Evolutionary conservation across 2,888 invertebrate species (phyloP).

Genomic region (Aelia acuminata): DNA sequence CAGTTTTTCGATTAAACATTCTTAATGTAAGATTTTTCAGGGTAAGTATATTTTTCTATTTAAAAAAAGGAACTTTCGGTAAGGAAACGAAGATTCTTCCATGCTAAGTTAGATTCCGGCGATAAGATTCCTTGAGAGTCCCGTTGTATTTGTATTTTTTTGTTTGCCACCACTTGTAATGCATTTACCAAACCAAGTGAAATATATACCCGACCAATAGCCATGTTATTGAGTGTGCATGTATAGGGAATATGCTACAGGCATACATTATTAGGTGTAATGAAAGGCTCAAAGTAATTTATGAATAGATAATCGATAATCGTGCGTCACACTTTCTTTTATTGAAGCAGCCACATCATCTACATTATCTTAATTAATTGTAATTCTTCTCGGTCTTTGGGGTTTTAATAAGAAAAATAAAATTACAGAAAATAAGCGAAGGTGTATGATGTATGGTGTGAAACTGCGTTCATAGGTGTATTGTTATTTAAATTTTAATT

Average conservation of each 20-base stretch:
- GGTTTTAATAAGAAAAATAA: neutral
- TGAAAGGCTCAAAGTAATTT: constrained; percentile 30
- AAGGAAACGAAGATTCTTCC: neutral
- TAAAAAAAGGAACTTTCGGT: neutral
- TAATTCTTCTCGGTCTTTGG: neutral
- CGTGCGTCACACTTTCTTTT: constrained; percentile 27
- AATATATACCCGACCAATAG: too few relatives aligned
- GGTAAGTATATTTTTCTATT: too few relatives aligned
- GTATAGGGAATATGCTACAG: neutral
- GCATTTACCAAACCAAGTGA: neutral
- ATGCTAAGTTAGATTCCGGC: neutral
- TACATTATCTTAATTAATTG: constrained; percentile 16
- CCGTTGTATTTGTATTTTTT: neutral
- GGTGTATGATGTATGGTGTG: too few relatives aligned
- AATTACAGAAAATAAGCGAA: too few relatives aligned
- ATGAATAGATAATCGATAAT: constrained; percentile 29
- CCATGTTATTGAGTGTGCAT: neutral
- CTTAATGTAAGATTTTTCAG: too few relatives aligned
- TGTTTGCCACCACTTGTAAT: neutral
- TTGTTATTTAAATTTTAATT: too few relatives aligned
- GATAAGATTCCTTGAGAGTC: neutral
- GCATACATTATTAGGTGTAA: constrained; percentile 30
- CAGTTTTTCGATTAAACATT: too few relatives aligned
- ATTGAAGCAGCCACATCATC: neutral
- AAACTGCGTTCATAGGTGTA: too few relatives aligned